Percentiles rank a stretch among this genome's conserved stretches.
These are phyloP conservation scores for Desoria tigrina DNA, from an alignment of 2,888 invertebrate species.

Conservation along the genomic window DNA sequence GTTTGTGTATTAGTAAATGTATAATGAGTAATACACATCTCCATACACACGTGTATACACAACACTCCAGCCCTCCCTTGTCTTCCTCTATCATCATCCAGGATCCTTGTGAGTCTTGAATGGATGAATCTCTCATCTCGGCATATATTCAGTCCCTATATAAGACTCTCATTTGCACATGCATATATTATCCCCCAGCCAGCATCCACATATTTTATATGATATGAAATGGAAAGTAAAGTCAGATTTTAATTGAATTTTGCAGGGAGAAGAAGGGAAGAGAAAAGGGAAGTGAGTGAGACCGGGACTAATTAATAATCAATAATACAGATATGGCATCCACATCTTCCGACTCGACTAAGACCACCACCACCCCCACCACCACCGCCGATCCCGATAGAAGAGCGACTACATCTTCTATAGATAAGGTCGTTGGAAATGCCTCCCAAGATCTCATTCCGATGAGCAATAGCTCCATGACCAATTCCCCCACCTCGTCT, in stretches of 20 bases:
- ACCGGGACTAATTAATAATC: constrained; percentile 51
- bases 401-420: constrained; percentile 5
- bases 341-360: constrained; percentile 17
- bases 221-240: constrained; percentile 9
- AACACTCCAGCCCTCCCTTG: no score
- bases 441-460: not conserved
- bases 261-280: constrained; percentile 26
- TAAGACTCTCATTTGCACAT: no score
- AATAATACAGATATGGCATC: constrained; percentile 44
- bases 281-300: constrained; percentile 21
- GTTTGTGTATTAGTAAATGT: no score
- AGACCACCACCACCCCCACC: constrained; percentile 15
- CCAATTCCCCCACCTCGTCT: not conserved
- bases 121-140: no score
- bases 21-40: no score
- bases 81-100: no score
- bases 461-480: not conserved
- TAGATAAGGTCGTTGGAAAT: not conserved
- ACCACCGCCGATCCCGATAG: no score
- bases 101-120: no score
- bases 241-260: constrained; percentile 52
- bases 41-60: no score
- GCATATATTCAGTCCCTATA: no score
- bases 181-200: no score
- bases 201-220: not conserved